These are phyloP conservation scores for Eurystomus gularis DNA, from an alignment of 2,113 vertebrate species.

Conservation along the genomic window DNA sequence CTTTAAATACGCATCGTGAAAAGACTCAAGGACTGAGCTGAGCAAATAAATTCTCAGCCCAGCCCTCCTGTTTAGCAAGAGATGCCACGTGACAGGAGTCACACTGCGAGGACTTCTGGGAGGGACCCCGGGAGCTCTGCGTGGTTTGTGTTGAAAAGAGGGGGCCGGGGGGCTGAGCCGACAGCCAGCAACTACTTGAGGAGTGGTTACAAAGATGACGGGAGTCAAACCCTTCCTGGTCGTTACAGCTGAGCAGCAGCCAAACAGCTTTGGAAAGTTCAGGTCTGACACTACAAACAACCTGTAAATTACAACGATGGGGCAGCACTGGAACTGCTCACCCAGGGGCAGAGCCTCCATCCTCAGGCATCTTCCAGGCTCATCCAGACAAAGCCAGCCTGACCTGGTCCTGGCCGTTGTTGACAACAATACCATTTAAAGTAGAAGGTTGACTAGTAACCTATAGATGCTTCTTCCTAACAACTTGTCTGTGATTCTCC, in stretches of 20 bases:
- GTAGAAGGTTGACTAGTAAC: neutral
- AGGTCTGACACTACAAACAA: neutral
- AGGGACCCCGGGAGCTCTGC: neutral
- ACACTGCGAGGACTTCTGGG: too few species aligned
- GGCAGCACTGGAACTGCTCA: neutral
- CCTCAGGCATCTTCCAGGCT: neutral
- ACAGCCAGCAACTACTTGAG: neutral
- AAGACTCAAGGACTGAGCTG: neutral
- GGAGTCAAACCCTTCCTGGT: neutral
- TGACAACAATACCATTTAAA: neutral
- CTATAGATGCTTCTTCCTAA: neutral
- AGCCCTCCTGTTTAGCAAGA: neutral
- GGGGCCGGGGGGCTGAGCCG: neutral
- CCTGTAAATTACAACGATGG: neutral
- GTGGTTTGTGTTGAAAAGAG: neutral
- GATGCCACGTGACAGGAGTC: neutral
- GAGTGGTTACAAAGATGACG: neutral
- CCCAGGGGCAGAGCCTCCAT: neutral
- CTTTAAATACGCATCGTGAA: neutral
- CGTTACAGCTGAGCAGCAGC: neutral
- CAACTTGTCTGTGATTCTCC: neutral
- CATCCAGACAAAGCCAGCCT: neutral
- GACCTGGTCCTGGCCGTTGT: neutral
- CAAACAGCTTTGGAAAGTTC: neutral
- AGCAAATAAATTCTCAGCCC: neutral